Evolutionary conservation across 2,113 vertebrate genomes (phyloP).

Genomic region (Dinomys branickii): DNA sequence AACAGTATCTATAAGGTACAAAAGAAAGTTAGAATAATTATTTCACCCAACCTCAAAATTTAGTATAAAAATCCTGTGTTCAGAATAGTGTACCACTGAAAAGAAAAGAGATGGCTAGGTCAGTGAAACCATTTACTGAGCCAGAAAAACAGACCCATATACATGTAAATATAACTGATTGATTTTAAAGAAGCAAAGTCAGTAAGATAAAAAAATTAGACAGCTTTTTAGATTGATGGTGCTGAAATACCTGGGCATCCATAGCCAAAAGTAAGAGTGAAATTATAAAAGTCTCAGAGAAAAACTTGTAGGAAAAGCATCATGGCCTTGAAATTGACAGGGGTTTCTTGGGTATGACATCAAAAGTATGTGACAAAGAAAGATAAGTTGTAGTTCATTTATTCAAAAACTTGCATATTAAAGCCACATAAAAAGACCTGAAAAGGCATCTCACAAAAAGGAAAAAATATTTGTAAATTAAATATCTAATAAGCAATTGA

Average conservation of each 20-base stretch:
- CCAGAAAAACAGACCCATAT: not conserved
- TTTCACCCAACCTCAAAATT: not conserved
- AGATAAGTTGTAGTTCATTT: not conserved
- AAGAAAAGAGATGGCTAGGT: no score
- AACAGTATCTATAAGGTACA: no score
- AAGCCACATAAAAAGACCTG: no score
- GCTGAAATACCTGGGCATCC: not conserved
- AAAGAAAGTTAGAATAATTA: not conserved
- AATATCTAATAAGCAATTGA: not conserved
- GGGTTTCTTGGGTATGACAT: not conserved
- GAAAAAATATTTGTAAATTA: not conserved
- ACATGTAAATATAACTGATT: not conserved
- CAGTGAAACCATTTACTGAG: not conserved
- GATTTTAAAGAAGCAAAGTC: not conserved
- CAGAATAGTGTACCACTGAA: not conserved
- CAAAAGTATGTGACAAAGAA: not conserved
- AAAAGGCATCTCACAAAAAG: not conserved
- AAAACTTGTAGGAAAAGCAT: not conserved
- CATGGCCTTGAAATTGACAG: not conserved
- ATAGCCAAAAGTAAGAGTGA: no score
- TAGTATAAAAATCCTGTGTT: not conserved
- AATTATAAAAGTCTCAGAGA: not conserved
- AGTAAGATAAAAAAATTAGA: not conserved
- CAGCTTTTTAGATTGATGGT: not conserved
- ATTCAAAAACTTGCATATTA: not conserved